Conservation (phyloP, 2,888 invertebrate species). For the Orchesellides sinensis region DNA sequence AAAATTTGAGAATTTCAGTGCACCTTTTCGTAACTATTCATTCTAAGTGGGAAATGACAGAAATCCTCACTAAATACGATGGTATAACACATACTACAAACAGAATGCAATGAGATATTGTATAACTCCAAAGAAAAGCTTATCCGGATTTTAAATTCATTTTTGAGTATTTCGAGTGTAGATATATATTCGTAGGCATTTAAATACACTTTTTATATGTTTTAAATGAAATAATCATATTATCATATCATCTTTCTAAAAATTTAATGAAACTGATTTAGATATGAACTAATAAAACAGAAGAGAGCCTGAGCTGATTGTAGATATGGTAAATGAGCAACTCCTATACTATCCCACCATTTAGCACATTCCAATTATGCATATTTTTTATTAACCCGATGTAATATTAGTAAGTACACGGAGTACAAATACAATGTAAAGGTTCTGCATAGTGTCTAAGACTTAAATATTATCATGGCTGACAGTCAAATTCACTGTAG, state of each 20-base stretch:
- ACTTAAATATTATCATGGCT: too few relatives aligned
- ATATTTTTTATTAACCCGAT: not conserved
- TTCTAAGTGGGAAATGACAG: too few relatives aligned
- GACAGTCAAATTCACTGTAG: not conserved
- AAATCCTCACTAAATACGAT: not conserved
- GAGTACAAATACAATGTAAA: not conserved
- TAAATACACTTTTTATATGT: too few relatives aligned
- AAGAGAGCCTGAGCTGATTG: not conserved
- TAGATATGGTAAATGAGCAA: not conserved
- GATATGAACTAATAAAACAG: too few relatives aligned
- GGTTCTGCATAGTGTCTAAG: too few relatives aligned
- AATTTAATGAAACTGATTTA: too few relatives aligned
- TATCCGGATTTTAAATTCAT: not conserved
- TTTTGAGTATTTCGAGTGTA: too few relatives aligned
- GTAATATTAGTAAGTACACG: not conserved
- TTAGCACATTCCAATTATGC: not conserved
- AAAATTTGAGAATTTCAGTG: not conserved
- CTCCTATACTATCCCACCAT: not conserved
- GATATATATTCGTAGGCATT: too few relatives aligned
- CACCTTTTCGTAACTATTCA: not conserved
- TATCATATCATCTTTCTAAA: too few relatives aligned
- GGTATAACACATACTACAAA: not conserved
- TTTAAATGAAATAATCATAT: too few relatives aligned
- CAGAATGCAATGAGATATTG: not conserved
- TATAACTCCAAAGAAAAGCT: not conserved